A percentile compares a stretch with the other conserved stretches of the same genome.
These are phyloP conservation scores for Dicranocentrus wangi DNA, from an alignment of 2,888 invertebrate genomes.

Conservation along the genomic window DNA sequence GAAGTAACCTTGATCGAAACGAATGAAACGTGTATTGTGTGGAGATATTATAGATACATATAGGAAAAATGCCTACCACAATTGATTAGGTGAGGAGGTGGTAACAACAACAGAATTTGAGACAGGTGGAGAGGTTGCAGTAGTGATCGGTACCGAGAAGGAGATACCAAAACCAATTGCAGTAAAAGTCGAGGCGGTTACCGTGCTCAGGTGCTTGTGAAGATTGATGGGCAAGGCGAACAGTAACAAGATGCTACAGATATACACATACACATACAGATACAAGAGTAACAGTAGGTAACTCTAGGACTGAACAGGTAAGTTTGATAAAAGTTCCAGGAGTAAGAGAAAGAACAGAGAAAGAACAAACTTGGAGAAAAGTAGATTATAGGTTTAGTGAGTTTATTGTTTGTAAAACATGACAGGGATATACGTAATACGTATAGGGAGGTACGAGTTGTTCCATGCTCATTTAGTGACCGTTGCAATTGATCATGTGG, in stretches of 20 bases:
- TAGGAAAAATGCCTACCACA: constrained; percentile 65
- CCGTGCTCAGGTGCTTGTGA: constrained; percentile 66
- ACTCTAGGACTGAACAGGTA: not conserved
- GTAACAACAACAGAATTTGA: constrained; percentile 67
- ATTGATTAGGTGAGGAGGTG: constrained; percentile 67
- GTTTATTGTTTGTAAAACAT: not conserved
- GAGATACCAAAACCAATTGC: constrained; percentile 65
- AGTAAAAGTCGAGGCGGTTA: constrained; percentile 65
- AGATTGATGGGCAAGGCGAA: constrained; percentile 66
- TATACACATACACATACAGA: constrained; percentile 49
- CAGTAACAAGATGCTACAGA: constrained; percentile 64
- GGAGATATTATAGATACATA: not conserved
- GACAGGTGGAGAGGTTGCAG: constrained; percentile 63
- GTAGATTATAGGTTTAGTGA: not conserved
- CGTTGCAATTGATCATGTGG: too few species aligned
- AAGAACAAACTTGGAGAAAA: too few species aligned
- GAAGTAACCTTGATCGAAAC: not conserved
- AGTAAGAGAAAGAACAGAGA: not conserved
- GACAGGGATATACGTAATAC: too few species aligned
- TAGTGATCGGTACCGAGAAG: constrained; percentile 61
- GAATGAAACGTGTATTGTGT: not conserved
- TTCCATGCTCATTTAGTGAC: not conserved
- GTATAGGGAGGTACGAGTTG: not conserved
- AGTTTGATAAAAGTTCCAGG: not conserved
- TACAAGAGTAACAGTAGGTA: not conserved